Base-by-base conservation (phyloP, 2,888 invertebrate species). In the Caradrina kadenii region DNA sequence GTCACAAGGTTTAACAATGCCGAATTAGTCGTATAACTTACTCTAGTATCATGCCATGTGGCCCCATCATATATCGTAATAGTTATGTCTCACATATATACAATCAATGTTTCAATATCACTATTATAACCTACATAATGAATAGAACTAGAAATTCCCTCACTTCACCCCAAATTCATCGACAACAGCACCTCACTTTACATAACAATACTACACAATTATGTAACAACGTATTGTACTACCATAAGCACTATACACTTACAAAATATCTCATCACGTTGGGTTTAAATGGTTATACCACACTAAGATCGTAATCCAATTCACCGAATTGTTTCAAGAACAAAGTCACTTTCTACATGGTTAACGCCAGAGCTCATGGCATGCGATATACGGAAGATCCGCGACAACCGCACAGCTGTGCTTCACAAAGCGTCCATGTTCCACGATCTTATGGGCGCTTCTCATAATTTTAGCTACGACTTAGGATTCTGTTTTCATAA, bases 1-100 rank as follows among this genome's bases (percentile, higher is more conserved):
- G 84, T 86, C 89, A 85, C 86, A 88, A 86, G 87, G 87, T 89
- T 87, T 85, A 88, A 83, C 83, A 68, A 86, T 89, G 86, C 92
- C 93, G 93, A 92, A 93, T 93, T 92, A 92, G 83, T 89, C 83
- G 87, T 87, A 73, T 89, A 86, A 86, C 79, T 87, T 17, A 72
- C 64, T 75, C 82, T 89, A 88, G 86, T 84, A 83, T 82, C 83
- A 83, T 84, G 85, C 86, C 87, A 81, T 84, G 80, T 87, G 88
- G 87, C 86, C 83, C 81, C 72, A 68, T 87, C 78, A 86, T 81
- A 73, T 50, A 68, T 58, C 49, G 61, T 90, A 86, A 87, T 90
- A 88, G 83, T 82, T 83, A 77, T 86, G 88, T 86, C 86, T 85
- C 87, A 85, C 81, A 82, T 80, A 77, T 69, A 81, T 81, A 79